Evolutionary conservation across 2,888 invertebrate species (phyloP), one percentile per base, ranked within the genome.

Genomic region (Harpalus rubripes): DNA sequence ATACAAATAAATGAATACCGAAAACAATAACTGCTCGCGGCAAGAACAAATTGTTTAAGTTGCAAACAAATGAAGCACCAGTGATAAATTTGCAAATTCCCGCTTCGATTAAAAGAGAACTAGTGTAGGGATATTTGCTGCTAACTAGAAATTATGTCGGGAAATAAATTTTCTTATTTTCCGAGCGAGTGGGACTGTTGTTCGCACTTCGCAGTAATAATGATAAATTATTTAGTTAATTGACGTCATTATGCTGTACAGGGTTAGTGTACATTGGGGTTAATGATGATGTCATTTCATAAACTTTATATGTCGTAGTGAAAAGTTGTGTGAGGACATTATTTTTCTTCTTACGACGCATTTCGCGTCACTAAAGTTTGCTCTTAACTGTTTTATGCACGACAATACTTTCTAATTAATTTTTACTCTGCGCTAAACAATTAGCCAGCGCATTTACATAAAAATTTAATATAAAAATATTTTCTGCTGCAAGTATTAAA

Each of bases 151-250:
- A 81, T 63, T 81, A 65, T 63, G 63, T 15, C 10, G 59, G 82
- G 44, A 74, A 82, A 83, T 74, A 59, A 83, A 83, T 83, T 83
- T 83, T 39, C 83, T 83, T 83, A 74, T 83, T 83, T 83, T 74
- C 82, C 72, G 18, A 83, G 59, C 74, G 41, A 74, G 59, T 61
- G n/a, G 18, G 83, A 59, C 32, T 15, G 58, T 58, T 78, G 26
- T 39, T 18, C 26, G 39, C 58, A 78, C 78, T 78, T 26, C 39
- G 32, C 32, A 22, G 26, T 78, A 78, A 58, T 78, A 78, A 78
- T 78, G 58, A 78, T 78, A 78, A 78, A 78, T 78, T 78, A 78
- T 78, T 81, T 81, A 56, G 39, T 39, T 81, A 81, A 81, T 81
- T 81, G 65, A 81, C 52, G 56, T 74, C 44, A 74, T 74, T 74